Evolutionary conservation across 2,113 vertebrate genomes (phyloP).

Genomic region (Phainopepla nitens): DNA sequence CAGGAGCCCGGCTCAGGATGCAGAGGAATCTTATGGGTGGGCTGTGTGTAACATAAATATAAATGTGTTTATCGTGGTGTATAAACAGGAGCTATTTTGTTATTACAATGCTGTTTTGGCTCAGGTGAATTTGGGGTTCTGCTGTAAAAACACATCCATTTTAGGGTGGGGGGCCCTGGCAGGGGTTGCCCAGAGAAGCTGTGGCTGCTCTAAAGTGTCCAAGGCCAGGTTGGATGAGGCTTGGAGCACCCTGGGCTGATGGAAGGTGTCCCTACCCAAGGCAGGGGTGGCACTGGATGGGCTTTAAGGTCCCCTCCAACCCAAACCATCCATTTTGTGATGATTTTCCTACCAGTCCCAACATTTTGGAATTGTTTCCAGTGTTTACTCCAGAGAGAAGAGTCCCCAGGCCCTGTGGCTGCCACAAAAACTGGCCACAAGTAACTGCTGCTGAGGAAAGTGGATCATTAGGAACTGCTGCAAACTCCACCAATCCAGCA

Average conservation of each 20-base stretch:
- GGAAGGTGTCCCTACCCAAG: neutral
- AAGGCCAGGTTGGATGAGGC: neutral
- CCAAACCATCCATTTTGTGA: neutral
- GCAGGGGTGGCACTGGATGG: neutral
- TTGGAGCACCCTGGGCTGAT: neutral
- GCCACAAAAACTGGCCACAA: neutral
- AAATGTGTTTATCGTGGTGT: accelerated
- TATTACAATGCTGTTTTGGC: neutral
- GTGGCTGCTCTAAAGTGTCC: neutral
- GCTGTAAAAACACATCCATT: neutral
- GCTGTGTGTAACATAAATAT: accelerated
- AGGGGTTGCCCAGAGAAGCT: neutral
- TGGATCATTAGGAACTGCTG: neutral
- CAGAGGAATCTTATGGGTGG: neutral
- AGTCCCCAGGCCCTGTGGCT: neutral
- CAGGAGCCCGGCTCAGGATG: neutral
- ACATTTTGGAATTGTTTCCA: neutral
- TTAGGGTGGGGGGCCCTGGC: neutral
- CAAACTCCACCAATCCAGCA: neutral
- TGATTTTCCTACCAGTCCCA: neutral
- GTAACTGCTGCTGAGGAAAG: neutral
- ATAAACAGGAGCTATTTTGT: neutral
- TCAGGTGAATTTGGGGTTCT: neutral
- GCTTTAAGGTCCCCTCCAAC: neutral
- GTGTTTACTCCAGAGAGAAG: neutral